Base-by-base conservation (phyloP, 2,888 invertebrate species). In the Pristionchus fissidentatus region DNA sequence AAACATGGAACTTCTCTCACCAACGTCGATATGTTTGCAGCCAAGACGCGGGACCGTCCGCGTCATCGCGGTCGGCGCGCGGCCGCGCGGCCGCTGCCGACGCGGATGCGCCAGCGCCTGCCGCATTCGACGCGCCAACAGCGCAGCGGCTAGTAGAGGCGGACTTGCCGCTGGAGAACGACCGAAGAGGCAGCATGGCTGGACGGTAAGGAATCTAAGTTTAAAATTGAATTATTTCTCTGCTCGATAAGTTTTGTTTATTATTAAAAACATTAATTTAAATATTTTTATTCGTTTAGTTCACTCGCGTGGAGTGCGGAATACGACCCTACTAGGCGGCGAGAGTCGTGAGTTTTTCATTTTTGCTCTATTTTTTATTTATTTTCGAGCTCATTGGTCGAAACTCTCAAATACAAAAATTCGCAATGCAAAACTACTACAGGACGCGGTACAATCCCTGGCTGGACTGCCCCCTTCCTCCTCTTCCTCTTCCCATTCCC, bases 271-370 rank as follows among this genome's bases (percentile, higher is more conserved):
- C n/a, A n/a, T n/a, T n/a, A n/a, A n/a, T n/a, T n/a, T n/a, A 66
- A 35, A 38, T 3, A 66, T 26, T 19, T 77, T 77, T 0, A n/a
- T n/a, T n/a, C n/a, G n/a, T n/a, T n/a, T 49, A 77, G 77, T 15
- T 77, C 75, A 22, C 49, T 77, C 43, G 81, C 81, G 1, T 81
- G 81, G 81, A 62, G 46, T 10, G 81, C 41, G 22, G 81, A 7
- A n/a, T 81, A 81, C 49, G 41, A 62, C 1, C 81, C 81, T 1
- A 81, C 81, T 29, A 62, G 81, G 49, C 81, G 81, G 66, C 46
- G 81, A 66, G 19, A 8, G n/a, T 7, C 32, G 75, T 77, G 19
- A 77, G 75, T 38, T 73, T 22, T n/a, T n/a, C n/a, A n/a, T n/a
- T n/a, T n/a, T n/a, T n/a, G n/a, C n/a, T n/a, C n/a, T n/a, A n/a